Evolutionary conservation across 2,888 invertebrate species (phyloP).

Genomic region (Apamea monoglypha): DNA sequence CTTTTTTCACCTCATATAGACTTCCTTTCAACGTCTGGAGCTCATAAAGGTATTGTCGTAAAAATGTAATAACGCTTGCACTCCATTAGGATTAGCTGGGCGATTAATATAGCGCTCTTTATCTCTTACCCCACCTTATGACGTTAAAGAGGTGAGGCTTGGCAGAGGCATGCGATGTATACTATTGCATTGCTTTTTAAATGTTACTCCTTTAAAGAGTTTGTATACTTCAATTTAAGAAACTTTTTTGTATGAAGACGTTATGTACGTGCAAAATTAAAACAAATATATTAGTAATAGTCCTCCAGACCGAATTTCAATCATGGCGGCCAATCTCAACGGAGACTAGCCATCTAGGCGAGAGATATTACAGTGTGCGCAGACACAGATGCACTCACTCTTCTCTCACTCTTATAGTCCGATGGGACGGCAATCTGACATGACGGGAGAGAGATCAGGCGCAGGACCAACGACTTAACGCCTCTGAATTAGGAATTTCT

Average conservation of each 20-base stretch:
- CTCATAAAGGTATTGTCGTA: slow-evolving; percentile 54
- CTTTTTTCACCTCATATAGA: slow-evolving; percentile 33
- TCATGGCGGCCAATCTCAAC: too few species aligned
- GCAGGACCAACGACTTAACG: too few species aligned
- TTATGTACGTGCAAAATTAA: neutral
- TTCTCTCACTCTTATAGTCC: too few species aligned
- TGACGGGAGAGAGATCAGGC: too few species aligned
- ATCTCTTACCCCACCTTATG: slow-evolving; percentile 2
- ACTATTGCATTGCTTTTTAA: neutral
- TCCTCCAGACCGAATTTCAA: too few species aligned
- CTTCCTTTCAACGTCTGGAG: slow-evolving; percentile 39
- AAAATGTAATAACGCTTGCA: slow-evolving; percentile 31
- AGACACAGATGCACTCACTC: too few species aligned
- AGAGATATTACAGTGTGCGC: too few species aligned
- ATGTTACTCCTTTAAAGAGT: neutral
- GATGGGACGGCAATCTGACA: too few species aligned
- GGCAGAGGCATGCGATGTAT: neutral
- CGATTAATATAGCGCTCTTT: slow-evolving; percentile 17
- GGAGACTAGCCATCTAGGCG: too few species aligned
- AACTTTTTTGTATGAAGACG: neutral
- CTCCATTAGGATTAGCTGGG: slow-evolving; percentile 24
- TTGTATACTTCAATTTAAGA: neutral
- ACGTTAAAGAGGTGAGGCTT: neutral
- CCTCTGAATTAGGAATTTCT: too few species aligned
- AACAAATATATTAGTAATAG: too few species aligned